Evolutionary conservation across 2,113 vertebrate species (phyloP), one percentile per base, ranked within the genome.

Genomic region (Pterocles burchelli): DNA sequence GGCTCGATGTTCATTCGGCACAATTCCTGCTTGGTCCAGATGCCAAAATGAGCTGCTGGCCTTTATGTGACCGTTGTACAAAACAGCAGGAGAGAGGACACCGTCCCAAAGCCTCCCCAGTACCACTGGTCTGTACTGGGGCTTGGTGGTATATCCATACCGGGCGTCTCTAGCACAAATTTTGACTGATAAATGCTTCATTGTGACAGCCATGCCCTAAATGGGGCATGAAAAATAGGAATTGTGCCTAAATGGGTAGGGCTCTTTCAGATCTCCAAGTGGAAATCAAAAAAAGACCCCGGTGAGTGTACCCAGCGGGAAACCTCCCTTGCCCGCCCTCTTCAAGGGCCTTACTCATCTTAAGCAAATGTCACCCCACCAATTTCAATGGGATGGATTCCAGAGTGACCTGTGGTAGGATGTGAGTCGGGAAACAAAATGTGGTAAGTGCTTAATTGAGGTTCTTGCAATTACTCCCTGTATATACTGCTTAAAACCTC

Each of bases 91-190:
- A 5, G 54, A 15, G 45, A 12, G 51, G 63, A 43, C 82, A 17
- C 6, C 6, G 79, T 10, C 48, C 95, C 79, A 20, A 38, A 76
- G 63, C 31, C 36, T 36, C 77, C 46, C 45, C 34, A 0, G 2
- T 1, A 5, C 8, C 28, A 0, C 67, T 31, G 54, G 36, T 38
- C 29, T 0, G 8, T 1, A 0, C 51, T 5, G 46, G 2, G 17
- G 22, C 46, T 41, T 3, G 1, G 26, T 17, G 43, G 25, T 24
- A 14, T 0, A 10, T 5, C 51, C 7, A 0, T 14, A 2, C 0
- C 2, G 41, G 45, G 59, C 16, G 52, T 15, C 9, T 12, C 68
- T 18, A 11, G 41, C 49, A 17, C 8, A n/a, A 3, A 11, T 74
- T 71, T 45, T n/a, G 25, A 29, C 54, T 22, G 77, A 46, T 5